These are phyloP conservation scores for Dryobates pubescens DNA, from an alignment of 2,797 vertebrate species.

Conservation along the genomic window DNA sequence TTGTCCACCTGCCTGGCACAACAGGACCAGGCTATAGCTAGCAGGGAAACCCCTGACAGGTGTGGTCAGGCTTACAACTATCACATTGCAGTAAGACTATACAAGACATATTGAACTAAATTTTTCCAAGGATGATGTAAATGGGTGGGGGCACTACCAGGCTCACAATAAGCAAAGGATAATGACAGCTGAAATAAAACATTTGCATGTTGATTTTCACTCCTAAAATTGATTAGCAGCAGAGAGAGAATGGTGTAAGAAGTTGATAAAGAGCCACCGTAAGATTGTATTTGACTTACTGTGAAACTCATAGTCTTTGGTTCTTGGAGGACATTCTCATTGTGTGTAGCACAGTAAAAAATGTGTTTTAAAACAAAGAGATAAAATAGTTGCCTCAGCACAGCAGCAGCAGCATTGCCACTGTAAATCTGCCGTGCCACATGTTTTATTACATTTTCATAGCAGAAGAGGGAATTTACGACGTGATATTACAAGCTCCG, in stretches of 20 bases:
- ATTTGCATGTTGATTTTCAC: conserved; percentile 35
- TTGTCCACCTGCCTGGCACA: not conserved
- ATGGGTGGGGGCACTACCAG: conserved; percentile 52
- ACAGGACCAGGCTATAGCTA: not conserved
- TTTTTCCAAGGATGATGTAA: conserved; percentile 55
- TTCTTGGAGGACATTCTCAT: conserved; percentile 7
- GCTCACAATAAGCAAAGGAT: not conserved
- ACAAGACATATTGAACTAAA: not conserved
- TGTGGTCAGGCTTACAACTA: not conserved
- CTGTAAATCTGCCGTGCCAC: conserved; percentile 67
- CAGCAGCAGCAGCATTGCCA: conserved; percentile 49
- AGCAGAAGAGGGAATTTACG: conserved; percentile 73
- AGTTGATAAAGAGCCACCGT: not conserved
- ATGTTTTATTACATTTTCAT: conserved; percentile 72
- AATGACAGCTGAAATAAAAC: conserved; percentile 24
- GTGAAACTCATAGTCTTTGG: not conserved
- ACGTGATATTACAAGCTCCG: conserved; percentile 66
- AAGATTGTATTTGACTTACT: conserved; percentile 30
- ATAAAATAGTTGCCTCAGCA: conserved; percentile 44
- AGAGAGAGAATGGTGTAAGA: conserved; percentile 5
- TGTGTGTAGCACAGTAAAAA: conserved; percentile 53
- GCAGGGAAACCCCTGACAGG: not conserved
- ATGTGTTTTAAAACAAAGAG: conserved; percentile 56
- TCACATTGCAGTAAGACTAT: not conserved
- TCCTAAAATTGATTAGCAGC: conserved; percentile 36